phyloP scores from a whole-genome alignment of 35 echinoderm and acorn worm species.

The Ptychodera flava region DNA sequence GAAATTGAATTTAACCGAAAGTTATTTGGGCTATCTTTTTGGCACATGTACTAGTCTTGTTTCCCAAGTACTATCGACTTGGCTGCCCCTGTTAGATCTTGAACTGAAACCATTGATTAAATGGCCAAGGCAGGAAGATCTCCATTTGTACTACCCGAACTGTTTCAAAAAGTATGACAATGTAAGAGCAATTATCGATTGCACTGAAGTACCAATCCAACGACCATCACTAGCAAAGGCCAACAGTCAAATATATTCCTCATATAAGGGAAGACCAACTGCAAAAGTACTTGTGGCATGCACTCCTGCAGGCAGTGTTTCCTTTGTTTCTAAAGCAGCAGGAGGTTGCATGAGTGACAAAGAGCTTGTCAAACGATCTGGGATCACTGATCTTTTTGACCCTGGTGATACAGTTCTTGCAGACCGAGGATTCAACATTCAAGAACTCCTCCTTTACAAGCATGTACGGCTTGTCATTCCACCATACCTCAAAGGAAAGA shows the following conservation, averaged over 20 bases:
- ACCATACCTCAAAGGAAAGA: conserved; percentile 9
- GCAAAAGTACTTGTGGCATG: conserved; percentile 53
- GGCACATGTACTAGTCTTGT: conserved; percentile 47
- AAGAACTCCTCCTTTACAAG: conserved; percentile 62
- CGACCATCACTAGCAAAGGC: conserved; percentile 40
- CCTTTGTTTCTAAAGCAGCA: conserved; percentile 54
- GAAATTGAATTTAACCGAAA: conserved; percentile 46
- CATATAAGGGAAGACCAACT: conserved; percentile 57
- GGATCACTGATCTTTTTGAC: conserved; percentile 43
- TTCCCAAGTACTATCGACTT: conserved; percentile 66
- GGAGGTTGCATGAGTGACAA: conserved; percentile 74
- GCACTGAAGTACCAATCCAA: conserved; percentile 66
- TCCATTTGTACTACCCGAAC: conserved; percentile 39
- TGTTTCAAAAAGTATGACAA: conserved; percentile 56
- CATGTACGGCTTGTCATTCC: conserved; percentile 68
- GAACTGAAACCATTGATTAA: conserved; percentile 58
- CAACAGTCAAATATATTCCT: conserved; percentile 69
- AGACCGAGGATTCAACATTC: conserved; percentile 78
- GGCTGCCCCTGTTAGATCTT: conserved; percentile 54
- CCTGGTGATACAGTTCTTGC: conserved; percentile 64
- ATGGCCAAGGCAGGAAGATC: conserved; percentile 64
- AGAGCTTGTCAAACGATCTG: conserved; percentile 40
- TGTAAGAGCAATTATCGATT: conserved; percentile 77
- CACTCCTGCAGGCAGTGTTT: conserved; percentile 57
- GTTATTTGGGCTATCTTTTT: conserved; percentile 58